phyloP scores from a whole-genome alignment of 1,140 invertebrate genomes.

The Anoplophora glabripennis region DNA sequence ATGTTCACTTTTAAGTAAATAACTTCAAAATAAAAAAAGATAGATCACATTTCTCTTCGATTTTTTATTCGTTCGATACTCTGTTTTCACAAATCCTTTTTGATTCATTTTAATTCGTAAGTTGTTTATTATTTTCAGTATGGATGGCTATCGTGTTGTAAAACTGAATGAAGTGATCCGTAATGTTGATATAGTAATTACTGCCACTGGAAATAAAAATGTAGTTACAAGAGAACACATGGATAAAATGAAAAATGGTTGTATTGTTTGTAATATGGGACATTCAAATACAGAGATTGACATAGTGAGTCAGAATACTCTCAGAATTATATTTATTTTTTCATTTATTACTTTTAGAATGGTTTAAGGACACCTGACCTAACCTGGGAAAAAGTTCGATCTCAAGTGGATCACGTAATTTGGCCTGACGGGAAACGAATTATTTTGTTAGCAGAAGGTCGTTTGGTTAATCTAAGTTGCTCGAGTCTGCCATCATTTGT shows the following conservation, averaged over 20 bases:
- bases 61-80: too few relatives aligned
- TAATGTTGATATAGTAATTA: conserved; percentile 91
- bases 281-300: conserved; percentile 98
- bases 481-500: conserved; percentile 97
- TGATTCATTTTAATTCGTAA: too few relatives aligned
- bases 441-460: conserved; percentile 90
- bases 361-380: conserved; percentile 89
- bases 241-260: conserved; percentile 96
- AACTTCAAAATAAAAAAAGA: too few relatives aligned
- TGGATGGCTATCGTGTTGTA: conserved; percentile 96
- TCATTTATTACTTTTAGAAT: conserved; percentile 60
- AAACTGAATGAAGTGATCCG: conserved; percentile 93
- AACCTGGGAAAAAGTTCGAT: conserved; percentile 95
- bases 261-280: conserved; percentile 97
- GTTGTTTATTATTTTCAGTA: conserved; percentile 62
- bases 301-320: conserved; percentile 65
- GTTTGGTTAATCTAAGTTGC: conserved; percentile 93
- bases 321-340: not conserved
- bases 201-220: conserved; percentile 95
- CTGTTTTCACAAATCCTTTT: too few relatives aligned
- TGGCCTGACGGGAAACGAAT: conserved; percentile 92
- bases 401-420: conserved; percentile 96
- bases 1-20: too few relatives aligned
- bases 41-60: too few relatives aligned
- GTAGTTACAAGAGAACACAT: conserved; percentile 93